phyloP scores from a whole-genome alignment of 2,888 invertebrate genomes.

The Strigamia crassipes region DNA sequence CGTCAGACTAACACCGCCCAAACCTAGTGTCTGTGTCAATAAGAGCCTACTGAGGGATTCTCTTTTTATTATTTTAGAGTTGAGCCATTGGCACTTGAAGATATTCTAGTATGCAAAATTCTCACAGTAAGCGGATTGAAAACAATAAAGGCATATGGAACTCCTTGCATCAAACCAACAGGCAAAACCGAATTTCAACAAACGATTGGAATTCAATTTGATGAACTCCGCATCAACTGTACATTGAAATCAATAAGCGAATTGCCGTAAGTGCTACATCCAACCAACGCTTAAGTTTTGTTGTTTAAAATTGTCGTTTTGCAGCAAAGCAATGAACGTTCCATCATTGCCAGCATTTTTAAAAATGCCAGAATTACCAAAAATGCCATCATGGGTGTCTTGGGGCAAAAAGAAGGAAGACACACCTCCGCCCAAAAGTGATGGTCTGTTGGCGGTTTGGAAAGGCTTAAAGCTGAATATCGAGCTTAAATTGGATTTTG shows the following conservation, averaged over 20 bases:
- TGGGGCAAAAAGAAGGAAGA: too few relatives aligned
- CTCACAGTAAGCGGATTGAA: neutral
- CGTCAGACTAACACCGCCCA: too few relatives aligned
- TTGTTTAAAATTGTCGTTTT: neutral
- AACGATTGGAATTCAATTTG: neutral
- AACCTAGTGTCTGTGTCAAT: too few relatives aligned
- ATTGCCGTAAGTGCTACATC: neutral
- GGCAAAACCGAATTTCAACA: neutral
- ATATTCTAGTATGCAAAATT: neutral
- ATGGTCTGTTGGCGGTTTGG: neutral
- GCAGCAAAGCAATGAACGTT: neutral
- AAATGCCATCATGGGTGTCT: too few relatives aligned
- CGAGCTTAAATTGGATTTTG: neutral
- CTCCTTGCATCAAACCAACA: neutral
- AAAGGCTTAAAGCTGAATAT: neutral
- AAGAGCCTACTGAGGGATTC: too few relatives aligned
- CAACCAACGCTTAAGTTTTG: too few relatives aligned
- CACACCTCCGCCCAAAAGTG: neutral
- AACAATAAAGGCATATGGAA: neutral
- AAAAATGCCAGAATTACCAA: neutral
- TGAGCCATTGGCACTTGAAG: neutral
- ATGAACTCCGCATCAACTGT: neutral
- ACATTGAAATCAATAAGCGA: neutral
- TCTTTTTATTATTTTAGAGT: neutral
- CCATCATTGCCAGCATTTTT: too few relatives aligned